These are phyloP conservation scores for Anguilla rostrata DNA, from an alignment of 2,113 vertebrate genomes.

Conservation along the genomic window DNA sequence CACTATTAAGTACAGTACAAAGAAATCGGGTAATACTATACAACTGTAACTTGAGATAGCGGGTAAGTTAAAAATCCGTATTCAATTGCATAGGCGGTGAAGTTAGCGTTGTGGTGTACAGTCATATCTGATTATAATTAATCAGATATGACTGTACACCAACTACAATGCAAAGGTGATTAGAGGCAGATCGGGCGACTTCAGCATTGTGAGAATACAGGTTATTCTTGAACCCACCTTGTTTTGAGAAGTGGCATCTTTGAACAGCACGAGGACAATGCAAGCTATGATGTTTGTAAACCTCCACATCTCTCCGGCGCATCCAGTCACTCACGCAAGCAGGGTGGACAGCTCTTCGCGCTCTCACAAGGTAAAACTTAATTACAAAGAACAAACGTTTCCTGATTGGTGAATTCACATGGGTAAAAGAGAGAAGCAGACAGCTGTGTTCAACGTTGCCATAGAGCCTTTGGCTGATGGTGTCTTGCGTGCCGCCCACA, in stretches of 20 bases:
- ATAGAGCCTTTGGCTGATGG: neutral
- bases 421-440: neutral
- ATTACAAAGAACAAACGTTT: neutral
- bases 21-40: neutral
- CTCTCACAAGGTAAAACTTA: slow-evolving; percentile 1
- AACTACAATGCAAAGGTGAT: neutral
- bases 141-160: too few relatives aligned
- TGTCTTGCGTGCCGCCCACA: neutral
- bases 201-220: neutral
- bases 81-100: neutral
- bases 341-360: neutral
- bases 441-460: neutral
- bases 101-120: neutral
- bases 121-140: too few relatives aligned
- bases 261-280: slow-evolving; percentile 54
- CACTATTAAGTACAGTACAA: neutral
- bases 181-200: neutral
- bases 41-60: neutral
- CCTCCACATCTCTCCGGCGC: slow-evolving; percentile 62
- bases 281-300: slow-evolving; percentile 56
- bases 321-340: slow-evolving; percentile 8
- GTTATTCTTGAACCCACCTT: slow-evolving; percentile 58
- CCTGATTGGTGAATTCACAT: slow-evolving; percentile 6
- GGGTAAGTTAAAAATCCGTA: neutral
- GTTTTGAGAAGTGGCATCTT: slow-evolving; percentile 55